Evolutionary conservation across 2,113 vertebrate genomes (phyloP).

Genomic region (Prolemur simus): DNA sequence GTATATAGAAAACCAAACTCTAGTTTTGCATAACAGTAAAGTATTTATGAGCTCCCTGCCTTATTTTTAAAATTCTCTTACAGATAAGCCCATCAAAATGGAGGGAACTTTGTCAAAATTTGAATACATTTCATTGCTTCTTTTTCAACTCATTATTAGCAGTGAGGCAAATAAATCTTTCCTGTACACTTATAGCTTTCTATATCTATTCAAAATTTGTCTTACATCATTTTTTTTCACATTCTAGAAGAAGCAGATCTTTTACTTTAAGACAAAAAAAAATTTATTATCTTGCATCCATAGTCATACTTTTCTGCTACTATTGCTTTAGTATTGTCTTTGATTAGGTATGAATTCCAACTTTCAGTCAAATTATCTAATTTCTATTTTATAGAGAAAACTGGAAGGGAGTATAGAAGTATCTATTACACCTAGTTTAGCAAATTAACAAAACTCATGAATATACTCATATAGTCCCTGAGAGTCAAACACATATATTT

Average conservation of each 20-base stretch:
- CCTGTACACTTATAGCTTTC: neutral
- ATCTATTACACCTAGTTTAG: neutral
- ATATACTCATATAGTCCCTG: neutral
- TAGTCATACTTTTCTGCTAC: neutral
- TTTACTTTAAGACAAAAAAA: slow-evolving; percentile 4
- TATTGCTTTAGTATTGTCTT: neutral
- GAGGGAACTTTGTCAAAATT: neutral
- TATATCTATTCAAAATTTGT: neutral
- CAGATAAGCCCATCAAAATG: neutral
- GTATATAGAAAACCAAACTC: neutral
- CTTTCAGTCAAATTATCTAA: slow-evolving; percentile 20
- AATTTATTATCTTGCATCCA: neutral
- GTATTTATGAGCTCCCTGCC: neutral
- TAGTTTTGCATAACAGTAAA: neutral
- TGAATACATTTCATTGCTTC: neutral
- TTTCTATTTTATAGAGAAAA: slow-evolving; percentile 32
- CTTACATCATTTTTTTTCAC: neutral
- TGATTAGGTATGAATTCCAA: neutral
- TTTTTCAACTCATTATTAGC: neutral
- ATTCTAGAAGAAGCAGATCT: neutral
- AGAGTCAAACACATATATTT: neutral
- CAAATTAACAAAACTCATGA: neutral
- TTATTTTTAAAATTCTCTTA: slow-evolving; percentile 32
- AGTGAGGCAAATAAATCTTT: neutral
- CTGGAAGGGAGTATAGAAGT: neutral